These are phyloP conservation scores for Cryptophagus acutangulus DNA, from an alignment of 2,888 invertebrate genomes.

Conservation along the genomic window DNA sequence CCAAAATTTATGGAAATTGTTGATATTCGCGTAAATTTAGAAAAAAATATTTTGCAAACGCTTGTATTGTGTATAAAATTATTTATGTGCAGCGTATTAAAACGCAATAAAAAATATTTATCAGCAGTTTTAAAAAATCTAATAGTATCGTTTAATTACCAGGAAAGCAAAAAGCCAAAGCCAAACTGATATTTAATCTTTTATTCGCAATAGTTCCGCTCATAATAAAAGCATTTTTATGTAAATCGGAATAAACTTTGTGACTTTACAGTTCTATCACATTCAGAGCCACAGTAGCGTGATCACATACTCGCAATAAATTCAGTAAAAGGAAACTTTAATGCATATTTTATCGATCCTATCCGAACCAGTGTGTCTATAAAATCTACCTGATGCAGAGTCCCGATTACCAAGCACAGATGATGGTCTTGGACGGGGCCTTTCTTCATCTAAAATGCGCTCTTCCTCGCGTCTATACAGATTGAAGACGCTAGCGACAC, in stretches of 20 bases:
- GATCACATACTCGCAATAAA: slow-evolving; percentile 6
- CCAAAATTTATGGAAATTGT: no score
- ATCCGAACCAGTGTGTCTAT: neutral
- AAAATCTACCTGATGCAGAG: slow-evolving; percentile 52
- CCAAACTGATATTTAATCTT: slow-evolving; percentile 5
- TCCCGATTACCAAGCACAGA: slow-evolving; percentile 69
- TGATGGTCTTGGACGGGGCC: slow-evolving; percentile 68
- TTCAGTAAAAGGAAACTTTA: slow-evolving; percentile 5
- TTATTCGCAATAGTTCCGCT: slow-evolving; percentile 6
- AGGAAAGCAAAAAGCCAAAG: neutral
- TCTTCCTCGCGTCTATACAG: slow-evolving; percentile 61
- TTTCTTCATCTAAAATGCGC: slow-evolving; percentile 65
- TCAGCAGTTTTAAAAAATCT: neutral
- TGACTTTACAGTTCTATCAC: slow-evolving; percentile 8
- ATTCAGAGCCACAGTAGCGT: slow-evolving; percentile 6
- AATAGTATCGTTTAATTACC: neutral
- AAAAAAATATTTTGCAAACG: no score
- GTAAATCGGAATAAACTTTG: slow-evolving; percentile 8
- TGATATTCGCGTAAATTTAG: no score
- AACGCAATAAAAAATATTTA: neutral
- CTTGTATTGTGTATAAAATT: no score
- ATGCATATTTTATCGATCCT: slow-evolving; percentile 14
- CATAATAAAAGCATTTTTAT: slow-evolving; percentile 11
- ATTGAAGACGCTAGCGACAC: slow-evolving; percentile 64
- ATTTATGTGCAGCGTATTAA: no score